Percentiles rank a stretch among this genome's conserved stretches.
Evolutionary conservation across 2,888 invertebrate genomes (phyloP).

Genomic region (Miltochrista miniata): DNA sequence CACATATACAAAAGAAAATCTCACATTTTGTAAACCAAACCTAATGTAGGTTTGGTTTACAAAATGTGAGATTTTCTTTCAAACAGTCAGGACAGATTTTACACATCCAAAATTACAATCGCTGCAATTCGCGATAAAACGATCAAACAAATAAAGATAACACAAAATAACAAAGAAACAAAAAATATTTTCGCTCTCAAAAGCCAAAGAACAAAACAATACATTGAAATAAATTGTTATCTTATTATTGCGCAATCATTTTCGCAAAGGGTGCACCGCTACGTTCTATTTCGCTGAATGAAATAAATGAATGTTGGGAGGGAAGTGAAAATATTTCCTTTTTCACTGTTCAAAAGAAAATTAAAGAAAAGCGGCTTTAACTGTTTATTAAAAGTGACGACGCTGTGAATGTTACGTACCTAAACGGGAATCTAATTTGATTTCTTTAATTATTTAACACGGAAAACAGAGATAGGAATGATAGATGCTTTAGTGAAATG

Average conservation of each 20-base stretch:
- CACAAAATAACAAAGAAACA: not conserved
- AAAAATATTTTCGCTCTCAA: not conserved
- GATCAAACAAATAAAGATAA: too few relatives aligned
- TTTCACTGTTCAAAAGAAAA: slow-evolving; percentile 13
- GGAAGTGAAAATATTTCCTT: slow-evolving; percentile 15
- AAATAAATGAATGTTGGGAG: slow-evolving; percentile 8
- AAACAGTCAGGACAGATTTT: too few relatives aligned
- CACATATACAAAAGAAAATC: too few relatives aligned
- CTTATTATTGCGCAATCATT: slow-evolving; percentile 31
- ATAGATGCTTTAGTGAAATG: too few relatives aligned
- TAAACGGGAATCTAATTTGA: too few relatives aligned
- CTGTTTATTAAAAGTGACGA: slow-evolving; percentile 2
- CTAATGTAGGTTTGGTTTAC: too few relatives aligned
- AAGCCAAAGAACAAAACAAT: slow-evolving; percentile 8
- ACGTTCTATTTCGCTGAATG: slow-evolving; percentile 17
- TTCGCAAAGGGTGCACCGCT: slow-evolving; percentile 26
- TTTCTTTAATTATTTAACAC: too few relatives aligned
- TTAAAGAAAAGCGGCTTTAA: slow-evolving; percentile 3
- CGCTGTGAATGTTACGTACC: not conserved
- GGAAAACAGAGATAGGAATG: too few relatives aligned
- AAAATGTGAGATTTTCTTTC: too few relatives aligned
- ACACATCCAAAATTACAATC: too few relatives aligned
- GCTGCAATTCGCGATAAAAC: too few relatives aligned
- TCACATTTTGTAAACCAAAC: too few relatives aligned
- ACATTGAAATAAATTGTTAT: slow-evolving; percentile 28